These are phyloP conservation scores for Cygnus olor DNA, from an alignment of 2,797 vertebrate species.

Conservation along the genomic window DNA sequence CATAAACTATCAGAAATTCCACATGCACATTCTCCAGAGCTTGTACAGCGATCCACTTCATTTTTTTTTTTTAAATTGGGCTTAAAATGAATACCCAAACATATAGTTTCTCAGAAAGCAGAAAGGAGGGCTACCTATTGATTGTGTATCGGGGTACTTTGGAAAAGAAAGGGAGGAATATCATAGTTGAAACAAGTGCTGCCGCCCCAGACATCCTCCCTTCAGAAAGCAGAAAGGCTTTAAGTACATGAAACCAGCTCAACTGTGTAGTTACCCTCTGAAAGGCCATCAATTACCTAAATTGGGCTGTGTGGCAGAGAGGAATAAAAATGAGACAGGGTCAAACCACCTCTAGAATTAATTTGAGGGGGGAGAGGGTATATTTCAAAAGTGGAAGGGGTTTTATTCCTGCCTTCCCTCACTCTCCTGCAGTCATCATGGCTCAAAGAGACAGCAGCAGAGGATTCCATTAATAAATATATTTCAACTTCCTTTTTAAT, in stretches of 20 bases:
- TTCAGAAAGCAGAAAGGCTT: slow-evolving; percentile 37
- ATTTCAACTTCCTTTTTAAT: slow-evolving; percentile 82
- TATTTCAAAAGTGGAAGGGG: background rate
- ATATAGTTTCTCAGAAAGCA: background rate
- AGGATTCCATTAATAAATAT: slow-evolving; percentile 87
- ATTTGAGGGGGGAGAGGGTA: background rate
- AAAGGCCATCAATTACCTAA: slow-evolving; percentile 41
- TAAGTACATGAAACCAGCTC: background rate
- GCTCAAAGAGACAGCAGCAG: slow-evolving; percentile 76
- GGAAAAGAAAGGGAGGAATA: background rate
- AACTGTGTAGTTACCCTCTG: background rate
- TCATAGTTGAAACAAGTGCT: background rate
- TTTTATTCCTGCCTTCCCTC: background rate
- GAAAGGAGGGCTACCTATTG: background rate
- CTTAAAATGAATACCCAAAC: background rate
- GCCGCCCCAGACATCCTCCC: background rate
- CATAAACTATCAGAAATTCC: background rate
- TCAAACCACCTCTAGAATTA: background rate
- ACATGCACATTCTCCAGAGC: background rate
- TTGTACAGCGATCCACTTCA: background rate
- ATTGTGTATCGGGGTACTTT: slow-evolving; percentile 21
- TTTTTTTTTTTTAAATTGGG: background rate
- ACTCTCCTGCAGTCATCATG: slow-evolving; percentile 22
- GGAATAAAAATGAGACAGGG: background rate
- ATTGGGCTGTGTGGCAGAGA: background rate